phyloP scores from a whole-genome alignment of 1,140 invertebrate genomes.

The Drosophila subpulchrella region DNA sequence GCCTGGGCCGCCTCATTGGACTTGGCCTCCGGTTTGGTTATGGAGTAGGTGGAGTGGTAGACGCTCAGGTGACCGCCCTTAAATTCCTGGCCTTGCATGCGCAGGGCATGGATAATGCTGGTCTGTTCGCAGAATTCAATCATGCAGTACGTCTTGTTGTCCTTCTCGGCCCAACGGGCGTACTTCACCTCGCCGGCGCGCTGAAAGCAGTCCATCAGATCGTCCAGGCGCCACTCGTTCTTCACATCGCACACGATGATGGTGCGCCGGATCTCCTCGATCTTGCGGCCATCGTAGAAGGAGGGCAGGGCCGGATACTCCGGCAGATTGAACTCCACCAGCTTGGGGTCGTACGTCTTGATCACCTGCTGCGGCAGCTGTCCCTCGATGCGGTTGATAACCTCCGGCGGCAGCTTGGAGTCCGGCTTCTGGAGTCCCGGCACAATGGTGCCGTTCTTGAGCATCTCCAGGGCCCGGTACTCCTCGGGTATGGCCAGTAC shows the following conservation, averaged over 20 bases:
- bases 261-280: conserved; percentile 98
- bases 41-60: conserved; percentile 95
- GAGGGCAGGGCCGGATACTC: conserved; percentile 97
- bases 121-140: conserved; percentile 97
- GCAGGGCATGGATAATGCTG: conserved; percentile 93
- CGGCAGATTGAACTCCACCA: conserved; percentile 93
- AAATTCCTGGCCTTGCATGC: conserved; percentile 92
- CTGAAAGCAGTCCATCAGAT: conserved; percentile 94
- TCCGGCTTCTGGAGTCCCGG: conserved; percentile 92
- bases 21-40: conserved; percentile 96
- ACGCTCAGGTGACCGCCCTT: conserved; percentile 89
- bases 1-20: conserved; percentile 97
- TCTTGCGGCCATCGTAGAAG: conserved; percentile 94
- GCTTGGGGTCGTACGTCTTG: conserved; percentile 95
- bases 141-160: conserved; percentile 92
- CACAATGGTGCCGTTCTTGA: conserved; percentile 93
- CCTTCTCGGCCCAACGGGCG: conserved; percentile 94
- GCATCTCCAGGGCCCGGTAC: conserved; percentile 95
- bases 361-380: conserved; percentile 93
- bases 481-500: conserved; percentile 98
- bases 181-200: conserved; percentile 98
- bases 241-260: conserved; percentile 92
- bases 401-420: conserved; percentile 94
- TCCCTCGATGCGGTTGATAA: conserved; percentile 95
- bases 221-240: conserved; percentile 88